Evolutionary conservation across 1,140 invertebrate genomes (phyloP).

Genomic region (Leptestheria dahalacensis): DNA sequence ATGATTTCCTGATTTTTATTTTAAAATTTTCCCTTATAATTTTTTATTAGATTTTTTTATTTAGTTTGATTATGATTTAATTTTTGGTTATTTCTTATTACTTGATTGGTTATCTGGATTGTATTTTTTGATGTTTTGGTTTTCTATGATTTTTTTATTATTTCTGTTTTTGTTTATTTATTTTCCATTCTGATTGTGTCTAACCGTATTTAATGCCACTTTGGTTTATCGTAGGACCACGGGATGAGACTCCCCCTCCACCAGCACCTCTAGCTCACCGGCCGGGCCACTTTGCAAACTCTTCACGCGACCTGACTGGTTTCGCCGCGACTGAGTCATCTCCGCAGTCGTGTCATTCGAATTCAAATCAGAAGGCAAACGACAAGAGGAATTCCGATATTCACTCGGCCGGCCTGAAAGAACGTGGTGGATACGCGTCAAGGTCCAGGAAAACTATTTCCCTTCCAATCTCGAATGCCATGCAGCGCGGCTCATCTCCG

Average conservation of each 20-base stretch:
- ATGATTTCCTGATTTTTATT: too few relatives aligned
- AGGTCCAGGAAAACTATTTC: neutral
- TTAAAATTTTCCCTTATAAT: too few relatives aligned
- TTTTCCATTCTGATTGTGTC: too few relatives aligned
- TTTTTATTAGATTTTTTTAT: too few relatives aligned
- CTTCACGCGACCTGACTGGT: neutral
- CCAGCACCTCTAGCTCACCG: slow-evolving; percentile 7
- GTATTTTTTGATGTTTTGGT: too few relatives aligned
- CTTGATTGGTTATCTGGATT: too few relatives aligned
- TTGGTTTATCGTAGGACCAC: slow-evolving; percentile 1
- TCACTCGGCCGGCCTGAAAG: neutral
- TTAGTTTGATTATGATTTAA: too few relatives aligned
- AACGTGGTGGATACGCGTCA: neutral
- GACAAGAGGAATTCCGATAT: neutral
- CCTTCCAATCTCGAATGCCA: neutral
- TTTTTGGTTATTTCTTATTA: too few relatives aligned
- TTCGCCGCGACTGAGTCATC: neutral
- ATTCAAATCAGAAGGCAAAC: neutral
- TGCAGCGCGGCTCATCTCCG: neutral
- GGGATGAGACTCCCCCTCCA: slow-evolving; percentile 3
- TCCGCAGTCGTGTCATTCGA: neutral
- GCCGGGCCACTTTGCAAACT: neutral
- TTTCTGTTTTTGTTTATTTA: too few relatives aligned
- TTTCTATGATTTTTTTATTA: too few relatives aligned
- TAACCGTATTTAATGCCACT: too few relatives aligned